Evolutionary conservation across 2,888 invertebrate genomes (phyloP), one percentile per base, ranked within the genome.

Genomic region (Micoletzkya japonica): DNA sequence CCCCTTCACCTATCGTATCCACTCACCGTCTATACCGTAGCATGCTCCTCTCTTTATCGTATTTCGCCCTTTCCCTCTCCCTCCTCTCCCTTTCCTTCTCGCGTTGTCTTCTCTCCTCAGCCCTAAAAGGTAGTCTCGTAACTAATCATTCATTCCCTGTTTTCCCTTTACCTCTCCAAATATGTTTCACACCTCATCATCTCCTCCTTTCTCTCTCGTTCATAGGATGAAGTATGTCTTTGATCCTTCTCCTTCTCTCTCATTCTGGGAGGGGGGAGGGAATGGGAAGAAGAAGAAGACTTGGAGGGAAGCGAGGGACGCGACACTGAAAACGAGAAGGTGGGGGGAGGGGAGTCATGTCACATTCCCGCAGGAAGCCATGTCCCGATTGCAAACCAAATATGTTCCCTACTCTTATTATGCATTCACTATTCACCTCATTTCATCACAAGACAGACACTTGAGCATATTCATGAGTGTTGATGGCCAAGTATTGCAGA

Each of bases 11-110:
- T 44, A 14, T 44, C 14, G 49, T 44, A 17, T 44, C n/a, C 49
- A 17, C 49, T 44, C 49, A 17, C n/a, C n/a, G 14, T 44, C 49
- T 44, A 14, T 44, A 14, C n/a, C 49, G 14, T 17, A 17, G 14
- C n/a, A 14, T 44, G 14, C n/a, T n/a, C n/a, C 49, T 44, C 49
- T 44, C 49, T n/a, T n/a, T n/a, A 20, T 44, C 52, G 4, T 64
- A 49, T 50, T 36, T 64, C n/a, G 30, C 26, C 36, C 64, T 64
- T n/a, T 64, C 52, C 52, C 37, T 50, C 26, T 64, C 64, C 36
- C 52, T 64, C 30, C 64, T 64, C 24, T 64, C 64, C 3, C 36
- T 10, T 14, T 49, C 64, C 52, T 28, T 64, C 32, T 50, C 56
- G 10, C 56, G n/a, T 28, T 54, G 24, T 54, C 56, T 10, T 17